Conservation (phyloP, 2,113 vertebrate genomes). For the Cranoglanis bouderius region DNA sequence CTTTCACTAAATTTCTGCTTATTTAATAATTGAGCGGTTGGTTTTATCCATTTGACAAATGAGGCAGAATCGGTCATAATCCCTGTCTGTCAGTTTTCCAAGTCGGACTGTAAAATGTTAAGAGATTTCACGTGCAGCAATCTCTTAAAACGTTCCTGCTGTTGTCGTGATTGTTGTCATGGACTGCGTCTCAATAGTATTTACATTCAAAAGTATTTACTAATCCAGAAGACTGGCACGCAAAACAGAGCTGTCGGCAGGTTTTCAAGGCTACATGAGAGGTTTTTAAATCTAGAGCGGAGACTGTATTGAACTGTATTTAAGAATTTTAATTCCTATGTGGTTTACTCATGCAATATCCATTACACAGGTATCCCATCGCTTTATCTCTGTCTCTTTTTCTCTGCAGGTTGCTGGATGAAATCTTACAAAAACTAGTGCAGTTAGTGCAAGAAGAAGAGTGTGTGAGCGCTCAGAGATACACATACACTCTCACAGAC, state of each 20-base stretch:
- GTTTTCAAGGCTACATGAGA: background rate
- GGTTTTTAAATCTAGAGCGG: background rate
- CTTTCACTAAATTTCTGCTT: background rate
- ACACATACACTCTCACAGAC: slow-evolving; percentile 25
- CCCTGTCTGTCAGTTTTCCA: background rate
- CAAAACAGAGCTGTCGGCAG: background rate
- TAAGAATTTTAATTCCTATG: background rate
- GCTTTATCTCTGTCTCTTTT: background rate
- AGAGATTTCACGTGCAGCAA: background rate
- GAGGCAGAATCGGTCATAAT: background rate
- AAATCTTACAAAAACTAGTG: slow-evolving; percentile 86
- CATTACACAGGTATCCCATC: background rate
- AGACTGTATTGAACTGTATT: background rate
- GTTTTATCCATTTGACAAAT: background rate
- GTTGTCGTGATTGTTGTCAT: background rate
- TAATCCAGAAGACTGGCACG: background rate
- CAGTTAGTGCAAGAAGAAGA: slow-evolving; percentile 91
- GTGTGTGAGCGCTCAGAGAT: slow-evolving; percentile 79
- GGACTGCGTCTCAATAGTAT: background rate
- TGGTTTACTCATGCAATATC: background rate
- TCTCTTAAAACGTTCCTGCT: too few species aligned
- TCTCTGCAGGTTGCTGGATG: slow-evolving; percentile 81
- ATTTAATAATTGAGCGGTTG: background rate
- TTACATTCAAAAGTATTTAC: background rate
- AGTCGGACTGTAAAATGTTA: background rate